Conservation (phyloP, 2,888 invertebrate species). For the Kryphioiulus occultus region DNA sequence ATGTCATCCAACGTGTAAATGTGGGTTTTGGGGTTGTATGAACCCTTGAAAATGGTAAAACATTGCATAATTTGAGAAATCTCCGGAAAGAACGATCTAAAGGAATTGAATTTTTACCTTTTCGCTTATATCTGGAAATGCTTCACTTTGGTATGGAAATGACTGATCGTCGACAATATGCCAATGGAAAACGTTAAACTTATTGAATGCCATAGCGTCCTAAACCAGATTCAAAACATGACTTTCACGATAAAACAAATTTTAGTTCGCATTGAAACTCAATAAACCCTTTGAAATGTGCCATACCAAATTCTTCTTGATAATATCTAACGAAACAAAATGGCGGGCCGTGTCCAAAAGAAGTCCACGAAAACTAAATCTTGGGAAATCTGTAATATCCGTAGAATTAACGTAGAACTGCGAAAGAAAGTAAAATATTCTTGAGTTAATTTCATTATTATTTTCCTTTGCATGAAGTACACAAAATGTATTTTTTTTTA, state of each 20-base stretch:
- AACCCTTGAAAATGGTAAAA: slow-evolving; percentile 64
- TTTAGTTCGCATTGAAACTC: neutral
- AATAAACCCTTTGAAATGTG: neutral
- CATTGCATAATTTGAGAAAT: neutral
- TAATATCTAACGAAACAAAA: slow-evolving; percentile 73
- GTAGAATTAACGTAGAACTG: slow-evolving; percentile 74
- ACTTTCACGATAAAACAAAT: slow-evolving; percentile 66
- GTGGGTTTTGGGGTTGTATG: slow-evolving; percentile 70
- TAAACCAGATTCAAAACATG: slow-evolving; percentile 80
- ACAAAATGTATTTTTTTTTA: neutral
- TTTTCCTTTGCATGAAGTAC: neutral
- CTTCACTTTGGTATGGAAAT: slow-evolving; percentile 82
- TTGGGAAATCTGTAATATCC: slow-evolving; percentile 76
- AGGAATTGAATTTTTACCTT: slow-evolving; percentile 26
- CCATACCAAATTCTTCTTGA: slow-evolving; percentile 63
- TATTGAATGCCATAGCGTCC: slow-evolving; percentile 89
- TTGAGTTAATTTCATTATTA: neutral
- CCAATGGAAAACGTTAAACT: slow-evolving; percentile 94
- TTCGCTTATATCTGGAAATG: slow-evolving; percentile 44
- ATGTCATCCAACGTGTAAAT: slow-evolving; percentile 74
- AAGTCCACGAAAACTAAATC: slow-evolving; percentile 82
- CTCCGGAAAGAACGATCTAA: neutral
- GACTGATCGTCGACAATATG: slow-evolving; percentile 93
- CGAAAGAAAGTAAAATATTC: slow-evolving; percentile 8
- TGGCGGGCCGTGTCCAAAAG: slow-evolving; percentile 88